Evolutionary conservation across 2,113 vertebrate species (phyloP), one percentile per base, ranked within the genome.

Genomic region (Mesocricetus auratus): DNA sequence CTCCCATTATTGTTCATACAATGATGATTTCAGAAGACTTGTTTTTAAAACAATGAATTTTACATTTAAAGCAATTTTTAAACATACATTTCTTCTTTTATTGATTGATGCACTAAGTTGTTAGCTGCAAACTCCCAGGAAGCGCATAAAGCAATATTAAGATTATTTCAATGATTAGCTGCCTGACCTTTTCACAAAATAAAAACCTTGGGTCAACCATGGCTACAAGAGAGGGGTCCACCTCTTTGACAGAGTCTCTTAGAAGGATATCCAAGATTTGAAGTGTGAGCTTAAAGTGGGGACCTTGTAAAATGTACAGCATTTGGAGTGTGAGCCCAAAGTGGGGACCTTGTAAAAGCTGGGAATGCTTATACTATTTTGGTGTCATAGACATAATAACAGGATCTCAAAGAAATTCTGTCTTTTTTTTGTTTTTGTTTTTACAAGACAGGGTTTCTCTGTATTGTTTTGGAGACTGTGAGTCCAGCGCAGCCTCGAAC

Each of bases 31-130:
- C 10, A 78, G 66, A 96, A 53, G 56, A 89, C 24, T 88, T 85
- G 90, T 92, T 62, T 36, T 86, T 12, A 68, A 93, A 95, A 95
- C 58, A 64, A 47, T 24, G 92, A 66, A 58, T 86, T 29, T 66
- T 86, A 79, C 89, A 92, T 93, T 82, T 42, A 45, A 86, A 69
- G 87, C 47, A 60, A 6, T 64, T 92, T 53, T 56, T 56, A 56
- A 56, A 56, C 12, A 56, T 56, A 56, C 10, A 90, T 92, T 94
- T 60, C 21, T 94, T 73, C 47, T n/a, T 96, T 91, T 77, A 62
- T 58, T 89, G n/a, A 89, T 91, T 68, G 47, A 81, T 47, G 31
- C 22, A 86, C 31, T 7, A 83, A 69, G 12, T n/a, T 86, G 22
- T 94, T 83, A 68, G 56, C 15, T 82, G 71, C 29, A 77, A 91